phyloP scores from a whole-genome alignment of 2,888 invertebrate genomes.

The Ceriagrion tenellum region DNA sequence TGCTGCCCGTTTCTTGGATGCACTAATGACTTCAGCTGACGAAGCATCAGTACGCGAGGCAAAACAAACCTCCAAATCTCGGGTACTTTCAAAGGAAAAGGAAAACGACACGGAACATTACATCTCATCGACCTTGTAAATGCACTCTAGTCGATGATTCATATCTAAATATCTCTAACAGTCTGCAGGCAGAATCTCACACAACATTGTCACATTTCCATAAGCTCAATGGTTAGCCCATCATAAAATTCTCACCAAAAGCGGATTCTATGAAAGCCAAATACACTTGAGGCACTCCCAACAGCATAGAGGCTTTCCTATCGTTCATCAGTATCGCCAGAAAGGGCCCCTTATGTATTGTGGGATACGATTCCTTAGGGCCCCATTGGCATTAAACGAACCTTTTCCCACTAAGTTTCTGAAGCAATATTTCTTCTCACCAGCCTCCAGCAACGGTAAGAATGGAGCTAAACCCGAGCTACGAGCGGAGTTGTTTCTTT shows the following conservation, averaged over 20 bases:
- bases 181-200: not conserved
- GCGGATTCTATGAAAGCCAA: not conserved
- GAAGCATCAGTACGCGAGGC: not conserved
- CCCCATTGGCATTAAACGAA: not conserved
- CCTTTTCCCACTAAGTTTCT: not conserved
- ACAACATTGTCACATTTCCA: not conserved
- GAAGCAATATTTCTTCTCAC: not conserved
- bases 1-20: not conserved
- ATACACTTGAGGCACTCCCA: not conserved
- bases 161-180: not conserved
- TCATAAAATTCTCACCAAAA: not conserved
- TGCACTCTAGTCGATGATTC: not conserved
- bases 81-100: not conserved
- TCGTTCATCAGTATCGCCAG: not conserved
- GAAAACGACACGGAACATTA: not conserved
- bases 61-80: not conserved
- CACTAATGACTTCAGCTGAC: not conserved
- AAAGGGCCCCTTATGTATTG: not conserved
- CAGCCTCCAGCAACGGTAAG: not conserved
- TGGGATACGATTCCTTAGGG: not conserved
- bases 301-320: not conserved
- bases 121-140: not conserved
- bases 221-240: not conserved
- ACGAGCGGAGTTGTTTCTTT: no score
- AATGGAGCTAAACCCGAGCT: not conserved